Percentiles rank a stretch among this genome's conserved stretches.
These are phyloP conservation scores for Drosophila pegasa DNA, from an alignment of 2,888 invertebrate genomes.

Conservation along the genomic window DNA sequence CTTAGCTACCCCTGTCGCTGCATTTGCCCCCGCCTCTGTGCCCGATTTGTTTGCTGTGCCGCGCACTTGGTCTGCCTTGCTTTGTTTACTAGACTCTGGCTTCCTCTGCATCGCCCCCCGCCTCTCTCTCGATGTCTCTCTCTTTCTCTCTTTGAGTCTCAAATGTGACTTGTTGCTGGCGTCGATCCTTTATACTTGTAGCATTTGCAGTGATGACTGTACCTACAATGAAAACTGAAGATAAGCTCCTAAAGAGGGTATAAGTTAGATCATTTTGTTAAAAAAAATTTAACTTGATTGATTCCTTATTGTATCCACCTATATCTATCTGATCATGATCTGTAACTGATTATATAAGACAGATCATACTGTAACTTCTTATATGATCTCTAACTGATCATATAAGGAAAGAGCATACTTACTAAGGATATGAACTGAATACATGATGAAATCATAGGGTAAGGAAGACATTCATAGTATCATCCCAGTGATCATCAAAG, in stretches of 20 bases:
- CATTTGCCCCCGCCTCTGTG: conserved; percentile 4
- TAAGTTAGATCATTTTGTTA: background rate
- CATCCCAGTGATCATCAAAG: background rate
- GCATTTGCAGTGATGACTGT: conserved; percentile 52
- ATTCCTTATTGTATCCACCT: background rate
- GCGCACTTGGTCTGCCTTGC: conserved; percentile 43
- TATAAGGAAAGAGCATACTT: background rate
- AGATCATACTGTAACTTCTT: too few species aligned
- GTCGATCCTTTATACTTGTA: conserved; percentile 56
- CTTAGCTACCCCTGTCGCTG: background rate
- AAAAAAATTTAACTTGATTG: too few species aligned
- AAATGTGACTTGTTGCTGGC: conserved; percentile 27
- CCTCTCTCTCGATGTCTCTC: conserved; percentile 16
- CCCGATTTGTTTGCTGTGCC: conserved; percentile 62
- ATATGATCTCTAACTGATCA: background rate
- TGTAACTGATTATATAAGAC: background rate
- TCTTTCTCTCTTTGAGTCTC: conserved; percentile 11
- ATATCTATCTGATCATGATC: background rate
- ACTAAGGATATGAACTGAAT: background rate
- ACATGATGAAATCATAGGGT: background rate
- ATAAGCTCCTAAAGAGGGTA: conserved; percentile 5
- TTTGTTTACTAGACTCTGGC: conserved; percentile 46
- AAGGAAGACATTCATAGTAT: background rate
- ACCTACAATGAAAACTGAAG: conserved; percentile 28
- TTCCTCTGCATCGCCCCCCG: conserved; percentile 18